Conservation (phyloP, 2,888 invertebrate genomes). For the Bruchidius siliquastri region DNA sequence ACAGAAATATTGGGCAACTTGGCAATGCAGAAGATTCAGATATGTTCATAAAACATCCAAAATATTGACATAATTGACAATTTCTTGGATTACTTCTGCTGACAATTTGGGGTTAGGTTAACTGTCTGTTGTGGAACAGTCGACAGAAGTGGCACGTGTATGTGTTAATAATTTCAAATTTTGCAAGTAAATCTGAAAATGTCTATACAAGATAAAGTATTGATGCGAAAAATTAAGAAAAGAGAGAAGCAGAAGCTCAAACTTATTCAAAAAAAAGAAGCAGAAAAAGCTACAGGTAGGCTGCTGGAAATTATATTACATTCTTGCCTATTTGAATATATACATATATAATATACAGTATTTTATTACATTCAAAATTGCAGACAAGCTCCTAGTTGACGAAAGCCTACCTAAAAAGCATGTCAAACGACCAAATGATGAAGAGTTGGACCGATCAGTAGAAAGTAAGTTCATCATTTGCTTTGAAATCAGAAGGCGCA, state of each 20-base stretch:
- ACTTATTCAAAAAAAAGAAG: constrained; percentile 55
- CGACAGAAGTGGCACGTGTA: neutral
- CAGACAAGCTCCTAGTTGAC: constrained; percentile 5
- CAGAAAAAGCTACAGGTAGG: constrained; percentile 36
- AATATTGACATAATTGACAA: too few species aligned
- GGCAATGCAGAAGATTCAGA: too few species aligned
- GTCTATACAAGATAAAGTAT: constrained; percentile 65
- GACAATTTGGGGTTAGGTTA: too few species aligned
- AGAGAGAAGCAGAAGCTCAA: constrained; percentile 67
- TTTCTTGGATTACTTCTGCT: too few species aligned
- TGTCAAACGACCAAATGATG: constrained; percentile 25
- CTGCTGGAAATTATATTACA: neutral
- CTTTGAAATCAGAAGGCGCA: too few species aligned
- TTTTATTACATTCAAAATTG: neutral
- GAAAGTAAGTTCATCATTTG: constrained; percentile 27
- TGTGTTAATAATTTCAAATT: neutral
- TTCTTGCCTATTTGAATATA: neutral
- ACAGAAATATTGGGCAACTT: too few species aligned
- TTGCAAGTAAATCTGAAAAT: constrained; percentile 38
- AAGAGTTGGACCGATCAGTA: constrained; percentile 31
- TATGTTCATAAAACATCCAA: too few species aligned
- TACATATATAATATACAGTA: neutral
- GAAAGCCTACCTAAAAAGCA: constrained; percentile 4
- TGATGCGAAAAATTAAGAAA: constrained; percentile 74
- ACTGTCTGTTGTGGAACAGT: too few species aligned